A percentile compares a stretch with the other conserved stretches of the same genome.
Conservation (phyloP, 2,113 vertebrate genomes). For the Phaethornis superciliosus region DNA sequence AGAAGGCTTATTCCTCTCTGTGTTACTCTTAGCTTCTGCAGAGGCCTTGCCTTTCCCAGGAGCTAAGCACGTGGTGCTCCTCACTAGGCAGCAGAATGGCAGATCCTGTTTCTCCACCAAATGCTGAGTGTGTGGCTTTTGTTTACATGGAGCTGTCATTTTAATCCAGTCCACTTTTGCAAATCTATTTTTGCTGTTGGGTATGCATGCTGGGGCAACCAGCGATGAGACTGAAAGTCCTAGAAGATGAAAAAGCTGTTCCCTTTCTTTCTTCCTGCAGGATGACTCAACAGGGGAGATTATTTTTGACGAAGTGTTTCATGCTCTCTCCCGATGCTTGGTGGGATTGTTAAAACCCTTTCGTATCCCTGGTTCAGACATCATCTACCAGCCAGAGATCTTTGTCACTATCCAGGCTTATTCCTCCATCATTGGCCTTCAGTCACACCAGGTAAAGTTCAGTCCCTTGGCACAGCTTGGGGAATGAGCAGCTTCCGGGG, state of each 20-base stretch:
- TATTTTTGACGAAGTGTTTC: slow-evolving; percentile 97
- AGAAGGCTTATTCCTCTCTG: background rate
- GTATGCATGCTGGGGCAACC: accelerated
- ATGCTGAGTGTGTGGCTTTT: background rate
- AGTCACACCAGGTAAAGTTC: slow-evolving; percentile 89
- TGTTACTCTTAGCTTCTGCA: background rate
- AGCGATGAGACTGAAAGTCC: background rate
- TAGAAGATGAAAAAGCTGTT: background rate
- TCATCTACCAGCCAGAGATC: slow-evolving; percentile 91
- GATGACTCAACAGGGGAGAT: slow-evolving; percentile 97
- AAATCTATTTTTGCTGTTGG: background rate
- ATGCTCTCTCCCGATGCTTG: slow-evolving; percentile 89
- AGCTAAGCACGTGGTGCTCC: background rate
- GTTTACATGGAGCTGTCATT: background rate
- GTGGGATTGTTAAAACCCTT: slow-evolving; percentile 89
- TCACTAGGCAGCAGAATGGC: background rate
- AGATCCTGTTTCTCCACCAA: background rate
- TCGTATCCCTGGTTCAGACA: slow-evolving; percentile 89
- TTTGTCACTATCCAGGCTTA: slow-evolving; percentile 96
- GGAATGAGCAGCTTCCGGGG: background rate
- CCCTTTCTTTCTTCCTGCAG: slow-evolving; percentile 69
- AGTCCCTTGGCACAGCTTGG: accelerated
- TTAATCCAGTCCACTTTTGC: background rate
- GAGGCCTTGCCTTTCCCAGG: background rate
- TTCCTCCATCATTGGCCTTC: slow-evolving; percentile 93